Percentiles rank a stretch among this genome's conserved stretches.
Evolutionary conservation across 2,797 vertebrate genomes (phyloP).

Genomic region (Centropyge bicolor): DNA sequence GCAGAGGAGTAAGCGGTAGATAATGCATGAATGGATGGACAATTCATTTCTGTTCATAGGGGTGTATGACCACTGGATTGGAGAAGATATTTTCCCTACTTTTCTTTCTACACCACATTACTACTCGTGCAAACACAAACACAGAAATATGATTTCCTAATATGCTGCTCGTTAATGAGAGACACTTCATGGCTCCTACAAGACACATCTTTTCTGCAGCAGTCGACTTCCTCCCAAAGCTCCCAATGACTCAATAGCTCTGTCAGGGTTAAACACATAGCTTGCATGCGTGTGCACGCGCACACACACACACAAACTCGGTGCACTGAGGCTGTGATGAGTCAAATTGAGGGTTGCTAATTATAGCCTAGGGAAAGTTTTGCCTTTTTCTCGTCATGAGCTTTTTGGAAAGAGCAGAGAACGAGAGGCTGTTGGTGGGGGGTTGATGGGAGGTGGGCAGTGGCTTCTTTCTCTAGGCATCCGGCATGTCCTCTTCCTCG

Average conservation of each 20-base stretch:
- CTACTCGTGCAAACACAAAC: not conserved
- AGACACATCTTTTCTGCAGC: conserved; percentile 70
- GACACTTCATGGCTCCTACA: conserved; percentile 40
- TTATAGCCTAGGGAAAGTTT: conserved; percentile 77
- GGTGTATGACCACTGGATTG: not conserved
- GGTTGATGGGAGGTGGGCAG: conserved; percentile 51
- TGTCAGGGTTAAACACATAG: conserved; percentile 70
- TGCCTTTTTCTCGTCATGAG: conserved; percentile 62
- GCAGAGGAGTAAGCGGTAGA: too few species aligned
- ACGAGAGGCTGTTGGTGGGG: conserved; percentile 43
- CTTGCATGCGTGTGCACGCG: conserved; percentile 5
- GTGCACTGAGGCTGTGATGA: conserved; percentile 57
- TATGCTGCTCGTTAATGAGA: conserved; percentile 17
- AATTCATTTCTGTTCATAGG: too few species aligned
- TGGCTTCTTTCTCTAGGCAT: conserved; percentile 57
- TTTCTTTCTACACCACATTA: not conserved
- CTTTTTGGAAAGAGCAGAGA: conserved; percentile 62
- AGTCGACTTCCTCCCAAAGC: conserved; percentile 55
- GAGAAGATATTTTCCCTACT: not conserved
- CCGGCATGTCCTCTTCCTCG: conserved; percentile 61
- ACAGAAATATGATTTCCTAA: not conserved
- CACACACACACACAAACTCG: conserved; percentile 12
- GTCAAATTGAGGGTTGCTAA: conserved; percentile 81
- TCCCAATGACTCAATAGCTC: conserved; percentile 60
- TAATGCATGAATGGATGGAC: too few species aligned